Evolutionary conservation across 2,113 vertebrate genomes (phyloP).

Genomic region (Odontesthes bonariensis): DNA sequence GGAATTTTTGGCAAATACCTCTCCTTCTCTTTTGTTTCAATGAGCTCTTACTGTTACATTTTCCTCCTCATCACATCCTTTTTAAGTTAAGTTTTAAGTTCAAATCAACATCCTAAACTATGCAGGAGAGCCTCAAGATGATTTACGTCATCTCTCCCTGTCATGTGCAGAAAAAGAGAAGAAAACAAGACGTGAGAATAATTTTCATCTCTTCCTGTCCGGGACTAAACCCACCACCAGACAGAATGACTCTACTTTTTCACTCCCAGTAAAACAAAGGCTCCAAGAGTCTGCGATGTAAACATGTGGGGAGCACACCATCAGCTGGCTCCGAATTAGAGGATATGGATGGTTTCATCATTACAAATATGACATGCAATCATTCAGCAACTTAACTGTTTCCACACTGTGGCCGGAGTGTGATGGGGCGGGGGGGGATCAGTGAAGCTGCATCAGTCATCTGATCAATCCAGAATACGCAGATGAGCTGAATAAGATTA

Average conservation of each 20-base stretch:
- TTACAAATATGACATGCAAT: slow-evolving; percentile 40
- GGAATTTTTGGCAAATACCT: slow-evolving; percentile 24
- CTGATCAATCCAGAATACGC: slow-evolving; percentile 2
- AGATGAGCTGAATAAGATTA: background rate
- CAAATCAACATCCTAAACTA: slow-evolving; percentile 1
- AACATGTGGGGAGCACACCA: slow-evolving; percentile 64
- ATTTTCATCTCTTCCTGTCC: background rate
- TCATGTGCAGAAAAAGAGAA: background rate
- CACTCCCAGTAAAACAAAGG: background rate
- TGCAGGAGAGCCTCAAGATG: slow-evolving; percentile 62
- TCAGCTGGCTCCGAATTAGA: slow-evolving; percentile 35
- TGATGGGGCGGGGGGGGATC: background rate
- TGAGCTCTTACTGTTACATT: slow-evolving; percentile 28
- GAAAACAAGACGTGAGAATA: background rate
- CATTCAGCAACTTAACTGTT: slow-evolving; percentile 37
- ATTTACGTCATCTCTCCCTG: slow-evolving; percentile 22
- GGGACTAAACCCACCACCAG: background rate
- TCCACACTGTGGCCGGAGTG: slow-evolving; percentile 19
- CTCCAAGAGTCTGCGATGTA: slow-evolving; percentile 1
- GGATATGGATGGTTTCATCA: slow-evolving; percentile 23
- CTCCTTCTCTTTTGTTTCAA: slow-evolving; percentile 9
- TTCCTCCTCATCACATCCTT: slow-evolving; percentile 5
- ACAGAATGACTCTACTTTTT: slow-evolving; percentile 18
- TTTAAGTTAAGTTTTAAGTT: no score
- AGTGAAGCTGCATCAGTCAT: background rate